These are phyloP conservation scores for Rhagologus leucostigma DNA, from an alignment of 2,113 vertebrate species.

Conservation along the genomic window DNA sequence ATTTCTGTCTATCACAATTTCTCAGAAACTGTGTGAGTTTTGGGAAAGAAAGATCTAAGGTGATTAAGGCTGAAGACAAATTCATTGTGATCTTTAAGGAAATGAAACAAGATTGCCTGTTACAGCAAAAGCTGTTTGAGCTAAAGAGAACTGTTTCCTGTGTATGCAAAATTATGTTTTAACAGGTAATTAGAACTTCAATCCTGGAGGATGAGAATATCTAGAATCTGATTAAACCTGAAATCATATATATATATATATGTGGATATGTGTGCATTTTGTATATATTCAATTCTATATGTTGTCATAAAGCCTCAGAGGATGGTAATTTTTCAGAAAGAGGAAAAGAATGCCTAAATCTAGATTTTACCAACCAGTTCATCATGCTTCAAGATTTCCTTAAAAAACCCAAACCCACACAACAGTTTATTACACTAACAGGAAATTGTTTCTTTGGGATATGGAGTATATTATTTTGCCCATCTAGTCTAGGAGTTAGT, in stretches of 20 bases:
- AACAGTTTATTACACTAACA: neutral
- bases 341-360: neutral
- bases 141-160: neutral
- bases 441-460: conserved; percentile 4
- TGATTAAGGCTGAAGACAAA: neutral
- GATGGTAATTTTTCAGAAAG: neutral
- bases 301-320: neutral
- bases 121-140: neutral
- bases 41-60: neutral
- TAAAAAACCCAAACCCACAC: neutral
- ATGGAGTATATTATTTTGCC: neutral
- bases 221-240: neutral
- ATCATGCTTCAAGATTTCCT: neutral
- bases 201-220: neutral
- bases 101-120: neutral
- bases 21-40: neutral
- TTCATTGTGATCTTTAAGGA: neutral
- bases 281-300: neutral
- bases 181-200: neutral
- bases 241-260: neutral
- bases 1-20: neutral
- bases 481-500: neutral
- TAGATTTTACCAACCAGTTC: neutral
- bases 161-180: neutral
- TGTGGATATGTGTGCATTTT: neutral